Percentiles rank a stretch among this genome's conserved stretches.
Conservation (phyloP, 2,113 vertebrate genomes). For the Crotalus tigris region DNA sequence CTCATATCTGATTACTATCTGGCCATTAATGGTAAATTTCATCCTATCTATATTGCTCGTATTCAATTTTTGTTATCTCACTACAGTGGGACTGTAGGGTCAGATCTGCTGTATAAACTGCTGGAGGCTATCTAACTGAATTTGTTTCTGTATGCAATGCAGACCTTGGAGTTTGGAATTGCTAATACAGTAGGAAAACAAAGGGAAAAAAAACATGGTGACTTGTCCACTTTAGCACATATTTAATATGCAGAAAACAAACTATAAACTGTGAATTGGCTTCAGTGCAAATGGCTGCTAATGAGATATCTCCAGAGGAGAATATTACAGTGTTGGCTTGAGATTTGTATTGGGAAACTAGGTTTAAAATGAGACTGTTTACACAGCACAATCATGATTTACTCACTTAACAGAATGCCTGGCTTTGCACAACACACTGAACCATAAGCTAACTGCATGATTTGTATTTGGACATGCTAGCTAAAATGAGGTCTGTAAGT, state of each 20-base stretch:
- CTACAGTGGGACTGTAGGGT: too few species aligned
- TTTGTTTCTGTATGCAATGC: background rate
- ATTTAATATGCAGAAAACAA: background rate
- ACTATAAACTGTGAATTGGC: background rate
- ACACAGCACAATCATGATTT: background rate
- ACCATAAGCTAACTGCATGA: background rate
- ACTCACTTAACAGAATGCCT: background rate
- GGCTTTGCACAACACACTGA: background rate
- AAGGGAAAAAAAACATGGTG: background rate
- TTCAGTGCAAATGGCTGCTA: background rate
- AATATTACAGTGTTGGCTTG: background rate
- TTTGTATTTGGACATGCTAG: background rate
- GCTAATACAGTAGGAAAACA: background rate
- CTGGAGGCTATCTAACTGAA: background rate
- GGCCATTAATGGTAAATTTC: background rate
- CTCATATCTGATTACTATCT: background rate
- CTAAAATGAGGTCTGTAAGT: background rate
- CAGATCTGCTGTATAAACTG: background rate
- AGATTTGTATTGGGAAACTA: too few species aligned
- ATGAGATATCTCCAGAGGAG: background rate
- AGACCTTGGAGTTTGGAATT: background rate
- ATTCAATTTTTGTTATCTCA: background rate
- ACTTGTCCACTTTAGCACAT: background rate
- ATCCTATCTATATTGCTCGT: background rate
- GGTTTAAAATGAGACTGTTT: background rate